Base-by-base conservation (phyloP, 1,140 invertebrate genomes). In the Monomorium pharaonis region DNA sequence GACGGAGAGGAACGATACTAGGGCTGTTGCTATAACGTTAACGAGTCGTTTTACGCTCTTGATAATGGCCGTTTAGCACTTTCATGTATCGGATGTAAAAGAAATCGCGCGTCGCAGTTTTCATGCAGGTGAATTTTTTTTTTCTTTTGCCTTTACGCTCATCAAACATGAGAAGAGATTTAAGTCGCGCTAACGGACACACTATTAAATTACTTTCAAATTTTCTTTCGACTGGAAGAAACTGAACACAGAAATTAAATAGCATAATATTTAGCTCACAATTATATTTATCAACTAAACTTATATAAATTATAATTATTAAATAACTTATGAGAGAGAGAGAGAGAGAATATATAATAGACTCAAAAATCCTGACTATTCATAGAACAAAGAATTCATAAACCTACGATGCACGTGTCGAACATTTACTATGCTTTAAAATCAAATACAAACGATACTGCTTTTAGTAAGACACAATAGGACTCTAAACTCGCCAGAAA, bases 11-110 rank as follows among this genome's bases (percentile, higher is more conserved):
- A 88, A 69, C 81, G 63, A 86, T 85, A 86, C 87, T 65, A 78
- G 65, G 67, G 72, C 47, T 77, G 42, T 58, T 70, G 54, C 18
- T 84, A 63, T 18, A 72, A 33, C 62, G 47, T 58, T 83, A 27
- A 49, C 30, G 33, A 12, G 85, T 42, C 78, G 21, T 78, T 78
- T 78, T 33, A 51, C 30, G 44, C 85, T 70, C 51, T 88, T 54
- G 42, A 78, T 49, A 88, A 88, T 87, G 54, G 56, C n/a, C 54
- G 60, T 74, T 87, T 51, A 54, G n/a, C 69, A 60, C 78, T 87
- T 77, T 77, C 37, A 62, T 42, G 12, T 47, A 21, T 18, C 58
- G 75, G 18, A 14, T 44, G 37, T 47, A 63, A 63, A 62, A 77
- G 24, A 77, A 42, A 51, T 74, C 30, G 5, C 51, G 51, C 49